phyloP scores from a whole-genome alignment of 2,888 invertebrate genomes.

The Pyrochroa serraticornis region DNA sequence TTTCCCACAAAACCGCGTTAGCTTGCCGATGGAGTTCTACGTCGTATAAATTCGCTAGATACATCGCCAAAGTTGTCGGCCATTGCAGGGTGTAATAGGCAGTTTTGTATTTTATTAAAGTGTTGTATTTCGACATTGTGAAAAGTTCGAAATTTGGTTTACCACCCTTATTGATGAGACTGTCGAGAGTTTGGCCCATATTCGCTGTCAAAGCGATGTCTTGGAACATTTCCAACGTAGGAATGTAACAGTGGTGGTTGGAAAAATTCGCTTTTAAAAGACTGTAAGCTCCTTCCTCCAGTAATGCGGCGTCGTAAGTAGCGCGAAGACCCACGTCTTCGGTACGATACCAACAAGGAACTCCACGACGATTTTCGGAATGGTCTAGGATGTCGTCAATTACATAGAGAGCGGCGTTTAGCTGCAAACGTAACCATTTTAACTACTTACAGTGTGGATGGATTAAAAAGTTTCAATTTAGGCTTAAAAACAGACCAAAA shows the following conservation, averaged over 20 bases:
- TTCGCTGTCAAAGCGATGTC: conserved; percentile 77
- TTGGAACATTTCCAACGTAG: conserved; percentile 82
- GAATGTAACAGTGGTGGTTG: conserved; percentile 75
- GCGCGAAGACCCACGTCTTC: conserved; percentile 76
- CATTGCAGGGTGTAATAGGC: conserved; percentile 93
- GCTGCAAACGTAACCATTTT: conserved; percentile 62
- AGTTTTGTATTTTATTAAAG: conserved; percentile 91
- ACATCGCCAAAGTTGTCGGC: conserved; percentile 87
- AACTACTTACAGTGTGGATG: no score
- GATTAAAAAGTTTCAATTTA: no score
- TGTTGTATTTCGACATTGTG: conserved; percentile 85
- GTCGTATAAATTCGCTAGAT: conserved; percentile 80
- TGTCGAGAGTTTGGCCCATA: conserved; percentile 84
- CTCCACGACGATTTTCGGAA: conserved; percentile 81
- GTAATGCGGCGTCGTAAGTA: conserved; percentile 83
- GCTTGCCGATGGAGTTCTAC: conserved; percentile 83
- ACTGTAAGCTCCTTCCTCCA: conserved; percentile 80
- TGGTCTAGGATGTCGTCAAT: conserved; percentile 92
- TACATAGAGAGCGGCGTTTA: conserved; percentile 87
- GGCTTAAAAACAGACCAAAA: no score
- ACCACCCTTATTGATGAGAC: conserved; percentile 65
- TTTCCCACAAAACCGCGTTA: conserved; percentile 83
- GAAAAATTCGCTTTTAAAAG: conserved; percentile 80
- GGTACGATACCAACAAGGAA: conserved; percentile 87
- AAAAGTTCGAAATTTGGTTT: conserved; percentile 72